A percentile compares a stretch with the other conserved stretches of the same genome.
These are phyloP conservation scores for Plestiodon gilberti DNA, from an alignment of 2,113 vertebrate species.

Conservation along the genomic window DNA sequence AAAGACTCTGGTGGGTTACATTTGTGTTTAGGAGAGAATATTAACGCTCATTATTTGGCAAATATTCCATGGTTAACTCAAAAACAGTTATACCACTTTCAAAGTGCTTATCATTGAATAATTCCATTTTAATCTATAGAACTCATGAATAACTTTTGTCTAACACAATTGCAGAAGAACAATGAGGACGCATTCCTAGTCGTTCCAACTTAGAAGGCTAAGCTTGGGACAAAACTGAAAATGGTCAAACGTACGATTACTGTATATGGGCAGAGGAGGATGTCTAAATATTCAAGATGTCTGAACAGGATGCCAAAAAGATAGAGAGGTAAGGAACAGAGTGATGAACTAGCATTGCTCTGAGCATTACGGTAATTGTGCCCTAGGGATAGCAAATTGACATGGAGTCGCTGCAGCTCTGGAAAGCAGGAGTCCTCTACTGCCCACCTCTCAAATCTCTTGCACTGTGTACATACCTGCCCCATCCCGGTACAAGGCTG, in stretches of 20 bases:
- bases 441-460: not conserved
- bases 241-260: not conserved
- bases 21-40: not conserved
- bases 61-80: not conserved
- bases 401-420: not conserved
- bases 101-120: not conserved
- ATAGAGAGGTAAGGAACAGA: too few relatives aligned
- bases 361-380: not conserved
- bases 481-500: not conserved
- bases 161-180: constrained; percentile 40
- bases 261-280: not conserved
- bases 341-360: not conserved
- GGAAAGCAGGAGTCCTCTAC: not conserved
- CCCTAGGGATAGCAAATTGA: not conserved
- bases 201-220: constrained; percentile 10
- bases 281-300: too few relatives aligned
- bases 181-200: constrained; percentile 30
- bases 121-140: not conserved
- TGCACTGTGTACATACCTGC: not conserved
- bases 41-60: not conserved
- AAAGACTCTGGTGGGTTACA: not conserved
- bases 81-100: not conserved
- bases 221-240: constrained; percentile 20
- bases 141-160: constrained; percentile 45
- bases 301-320: not conserved